Percentiles rank a stretch among this genome's conserved stretches.
Conservation (phyloP, 2,113 vertebrate species). For the Glaucidium brasilianum region DNA sequence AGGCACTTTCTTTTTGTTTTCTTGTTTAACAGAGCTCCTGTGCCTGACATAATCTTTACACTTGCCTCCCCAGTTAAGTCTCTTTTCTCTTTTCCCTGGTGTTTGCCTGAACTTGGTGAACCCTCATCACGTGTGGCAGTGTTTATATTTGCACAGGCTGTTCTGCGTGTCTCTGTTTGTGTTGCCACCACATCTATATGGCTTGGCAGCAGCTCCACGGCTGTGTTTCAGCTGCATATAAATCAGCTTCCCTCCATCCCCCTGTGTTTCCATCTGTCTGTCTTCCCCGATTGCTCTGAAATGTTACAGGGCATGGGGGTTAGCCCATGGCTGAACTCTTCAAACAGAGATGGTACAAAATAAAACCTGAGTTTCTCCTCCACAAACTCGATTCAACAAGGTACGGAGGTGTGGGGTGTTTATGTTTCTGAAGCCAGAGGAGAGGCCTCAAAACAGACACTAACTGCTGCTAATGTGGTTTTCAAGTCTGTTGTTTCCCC, state of each 20-base stretch:
- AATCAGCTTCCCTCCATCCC: constrained; percentile 21
- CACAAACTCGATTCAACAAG: neutral
- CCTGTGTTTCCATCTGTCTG: constrained; percentile 62
- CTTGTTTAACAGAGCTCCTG: constrained; percentile 25
- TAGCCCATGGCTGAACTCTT: constrained; percentile 29
- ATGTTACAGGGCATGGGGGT: constrained; percentile 13
- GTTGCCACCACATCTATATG: constrained; percentile 71
- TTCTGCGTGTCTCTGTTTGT: constrained; percentile 73
- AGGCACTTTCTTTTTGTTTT: constrained; percentile 4
- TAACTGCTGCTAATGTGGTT: neutral
- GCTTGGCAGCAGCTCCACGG: constrained; percentile 63
- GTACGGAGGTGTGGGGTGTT: neutral
- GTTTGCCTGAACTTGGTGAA: constrained; percentile 78
- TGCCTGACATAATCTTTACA: constrained; percentile 61
- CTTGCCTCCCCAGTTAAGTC: constrained; percentile 44
- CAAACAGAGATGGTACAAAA: neutral
- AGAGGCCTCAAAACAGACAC: neutral
- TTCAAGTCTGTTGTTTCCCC: neutral
- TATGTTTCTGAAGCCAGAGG: neutral
- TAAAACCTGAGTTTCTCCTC: neutral
- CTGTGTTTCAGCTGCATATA: constrained; percentile 66
- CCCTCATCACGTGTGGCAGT: constrained; percentile 65
- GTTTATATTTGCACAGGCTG: constrained; percentile 77
- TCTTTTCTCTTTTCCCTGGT: constrained; percentile 60
- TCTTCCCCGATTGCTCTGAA: constrained; percentile 59